Evolutionary conservation across 1,140 invertebrate genomes (phyloP).

Genomic region (Hormaphis cornu): DNA sequence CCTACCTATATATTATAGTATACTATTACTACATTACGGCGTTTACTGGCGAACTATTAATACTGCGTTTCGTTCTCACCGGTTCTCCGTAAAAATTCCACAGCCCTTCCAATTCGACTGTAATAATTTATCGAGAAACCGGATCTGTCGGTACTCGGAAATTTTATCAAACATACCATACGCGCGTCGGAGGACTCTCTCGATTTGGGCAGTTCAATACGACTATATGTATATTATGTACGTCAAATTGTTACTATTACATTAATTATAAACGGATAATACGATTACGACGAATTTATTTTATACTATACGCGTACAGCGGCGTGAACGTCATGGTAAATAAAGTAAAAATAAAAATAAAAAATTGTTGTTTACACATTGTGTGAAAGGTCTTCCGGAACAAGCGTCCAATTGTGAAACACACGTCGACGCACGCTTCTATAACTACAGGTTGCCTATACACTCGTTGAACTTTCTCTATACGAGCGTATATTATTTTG

Average conservation of each 20-base stretch:
- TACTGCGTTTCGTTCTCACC: not conserved
- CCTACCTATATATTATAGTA: no score
- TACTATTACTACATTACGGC: no score
- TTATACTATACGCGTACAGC: no score
- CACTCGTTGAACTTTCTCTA: slow-evolving; percentile 28
- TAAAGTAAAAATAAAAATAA: no score
- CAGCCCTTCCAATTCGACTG: not conserved
- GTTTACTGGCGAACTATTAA: not conserved
- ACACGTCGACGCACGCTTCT: slow-evolving; percentile 2
- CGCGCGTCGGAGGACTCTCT: slow-evolving; percentile 1
- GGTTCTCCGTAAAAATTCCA: not conserved
- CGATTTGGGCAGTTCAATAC: not conserved
- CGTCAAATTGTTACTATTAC: not conserved
- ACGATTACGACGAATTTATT: no score
- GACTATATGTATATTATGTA: not conserved
- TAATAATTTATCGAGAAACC: not conserved
- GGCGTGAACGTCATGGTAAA: no score
- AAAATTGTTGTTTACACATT: slow-evolving; percentile 22
- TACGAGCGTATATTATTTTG: not conserved
- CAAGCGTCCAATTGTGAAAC: slow-evolving; percentile 29
- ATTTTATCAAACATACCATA: not conserved
- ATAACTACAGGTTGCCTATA: not conserved
- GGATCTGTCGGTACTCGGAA: not conserved
- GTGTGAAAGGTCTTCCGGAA: slow-evolving; percentile 30
- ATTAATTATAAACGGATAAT: no score